Percentiles rank a stretch among this genome's conserved stretches.
Conservation (phyloP, 2,888 invertebrate species). For the Pogonocherus hispidulus region DNA sequence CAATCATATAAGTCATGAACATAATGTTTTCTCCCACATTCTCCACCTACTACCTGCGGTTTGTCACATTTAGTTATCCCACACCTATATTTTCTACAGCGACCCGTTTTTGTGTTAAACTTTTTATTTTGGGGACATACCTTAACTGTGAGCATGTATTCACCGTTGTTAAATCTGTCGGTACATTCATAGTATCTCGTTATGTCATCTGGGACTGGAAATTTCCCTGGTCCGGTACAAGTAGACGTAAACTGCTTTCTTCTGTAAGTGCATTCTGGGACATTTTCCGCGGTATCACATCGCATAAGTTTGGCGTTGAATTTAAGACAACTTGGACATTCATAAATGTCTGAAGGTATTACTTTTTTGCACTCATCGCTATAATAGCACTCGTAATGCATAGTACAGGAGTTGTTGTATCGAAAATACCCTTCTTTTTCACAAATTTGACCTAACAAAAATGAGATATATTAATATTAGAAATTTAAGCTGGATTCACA, state of each 20-base stretch:
- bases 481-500: background rate
- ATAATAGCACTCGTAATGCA: slow-evolving; percentile 54
- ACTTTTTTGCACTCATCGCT: slow-evolving; percentile 41
- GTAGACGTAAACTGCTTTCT: slow-evolving; percentile 8
- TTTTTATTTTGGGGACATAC: slow-evolving; percentile 40
- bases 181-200: slow-evolving; percentile 54
- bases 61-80: background rate
- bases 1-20: slow-evolving; percentile 48
- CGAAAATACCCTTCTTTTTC: slow-evolving; percentile 50
- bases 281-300: slow-evolving; percentile 58
- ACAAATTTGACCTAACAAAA: slow-evolving; percentile 43
- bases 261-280: slow-evolving; percentile 57
- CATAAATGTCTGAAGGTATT: slow-evolving; percentile 38
- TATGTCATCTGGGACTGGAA: slow-evolving; percentile 49
- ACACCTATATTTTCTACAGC: slow-evolving; percentile 26
- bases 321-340: slow-evolving; percentile 58
- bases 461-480: background rate
- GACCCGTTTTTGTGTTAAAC: slow-evolving; percentile 13
- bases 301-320: slow-evolving; percentile 52
- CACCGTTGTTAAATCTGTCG: background rate
- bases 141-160: slow-evolving; percentile 37
- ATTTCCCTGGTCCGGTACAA: slow-evolving; percentile 55
- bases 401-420: slow-evolving; percentile 53
- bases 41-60: slow-evolving; percentile 13
- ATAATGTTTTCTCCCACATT: slow-evolving; percentile 18